Evolutionary conservation across 2,888 invertebrate species (phyloP).

Genomic region (Physocephala rufipes): DNA sequence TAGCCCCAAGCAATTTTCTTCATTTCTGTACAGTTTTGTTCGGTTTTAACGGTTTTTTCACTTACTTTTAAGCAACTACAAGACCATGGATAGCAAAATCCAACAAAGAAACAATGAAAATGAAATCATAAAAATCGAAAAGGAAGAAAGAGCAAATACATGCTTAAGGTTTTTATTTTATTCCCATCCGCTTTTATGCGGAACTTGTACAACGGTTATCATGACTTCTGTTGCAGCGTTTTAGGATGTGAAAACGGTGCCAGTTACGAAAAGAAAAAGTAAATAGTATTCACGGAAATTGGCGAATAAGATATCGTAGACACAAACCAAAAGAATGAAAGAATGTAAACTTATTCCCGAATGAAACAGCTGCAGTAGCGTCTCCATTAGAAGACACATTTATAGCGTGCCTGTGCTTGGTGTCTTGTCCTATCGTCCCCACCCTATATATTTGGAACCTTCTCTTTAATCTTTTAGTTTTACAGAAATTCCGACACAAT

Average conservation of each 20-base stretch:
- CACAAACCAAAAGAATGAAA: no score
- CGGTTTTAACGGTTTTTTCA: no score
- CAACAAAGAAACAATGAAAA: background rate
- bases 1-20: background rate
- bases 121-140: constrained; percentile 8
- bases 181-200: no score
- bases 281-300: no score
- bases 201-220: no score
- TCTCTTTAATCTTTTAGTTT: background rate
- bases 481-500: background rate
- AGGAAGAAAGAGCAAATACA: background rate
- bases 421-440: background rate
- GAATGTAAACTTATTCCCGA: background rate
- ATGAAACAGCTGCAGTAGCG: constrained; percentile 9
- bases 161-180: no score
- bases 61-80: no score
- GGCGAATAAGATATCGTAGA: no score
- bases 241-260: background rate
- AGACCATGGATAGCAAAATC: background rate
- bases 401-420: background rate
- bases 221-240: background rate
- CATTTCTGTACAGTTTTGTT: no score
- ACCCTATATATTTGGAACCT: background rate
- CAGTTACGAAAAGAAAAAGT: constrained; percentile 8
- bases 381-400: constrained; percentile 9